Base-by-base conservation (phyloP, 53 echinoderm and acorn worm species). In the Paracentrotus lividus region DNA sequence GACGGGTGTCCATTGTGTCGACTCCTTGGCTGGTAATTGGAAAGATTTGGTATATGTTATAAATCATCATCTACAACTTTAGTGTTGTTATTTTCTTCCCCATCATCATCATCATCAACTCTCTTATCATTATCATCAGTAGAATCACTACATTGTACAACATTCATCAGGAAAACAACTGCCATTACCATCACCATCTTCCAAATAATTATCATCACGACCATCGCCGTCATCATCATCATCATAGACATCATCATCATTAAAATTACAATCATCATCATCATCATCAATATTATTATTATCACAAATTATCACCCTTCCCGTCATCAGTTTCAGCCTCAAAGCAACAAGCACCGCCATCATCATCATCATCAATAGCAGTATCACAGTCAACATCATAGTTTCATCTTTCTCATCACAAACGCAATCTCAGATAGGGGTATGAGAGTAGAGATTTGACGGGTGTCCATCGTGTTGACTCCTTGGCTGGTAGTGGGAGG, bases 341-440 rank as follows among this genome's bases (percentile, higher is more conserved):
- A n/a, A n/a, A n/a, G n/a, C n/a, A n/a, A n/a, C n/a, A n/a, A n/a
- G n/a, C n/a, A n/a, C n/a, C n/a, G n/a, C n/a, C n/a, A n/a, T n/a
- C n/a, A n/a, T n/a, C n/a, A n/a, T n/a, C n/a, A n/a, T n/a, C n/a
- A n/a, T n/a, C n/a, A n/a, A n/a, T n/a, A n/a, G n/a, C n/a, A n/a
- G n/a, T n/a, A n/a, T n/a, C n/a, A n/a, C n/a, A n/a, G n/a, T n/a
- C n/a, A n/a, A n/a, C n/a, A n/a, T n/a, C n/a, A n/a, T n/a, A n/a
- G n/a, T n/a, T n/a, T n/a, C n/a, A n/a, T n/a, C 51, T 51, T 51
- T 61, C 97, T 60, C 97, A 99, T 99, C 45, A 99, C 99, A 53
- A 97, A 99, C 4, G 99, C 96, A 18, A 99, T 96, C 95, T 99
- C 99, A 42, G 95, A 96, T 26, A 99, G 93, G 12, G 95, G 95